phyloP scores from a whole-genome alignment of 2,797 vertebrate genomes.

The Craterocephalus amniculus region DNA sequence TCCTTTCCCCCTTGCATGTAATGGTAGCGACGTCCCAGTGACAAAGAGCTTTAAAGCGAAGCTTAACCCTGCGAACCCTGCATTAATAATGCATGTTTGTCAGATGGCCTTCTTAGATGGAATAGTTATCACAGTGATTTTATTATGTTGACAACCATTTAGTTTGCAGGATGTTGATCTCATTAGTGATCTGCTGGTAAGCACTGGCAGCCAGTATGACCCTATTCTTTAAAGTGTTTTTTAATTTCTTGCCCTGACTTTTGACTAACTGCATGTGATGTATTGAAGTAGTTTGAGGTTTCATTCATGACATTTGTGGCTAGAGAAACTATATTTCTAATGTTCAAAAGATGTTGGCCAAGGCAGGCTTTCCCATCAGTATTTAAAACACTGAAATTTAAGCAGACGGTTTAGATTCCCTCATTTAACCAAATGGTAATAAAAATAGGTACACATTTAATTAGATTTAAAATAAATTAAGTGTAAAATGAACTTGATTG shows the following conservation, averaged over 20 bases:
- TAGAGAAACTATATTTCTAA: background rate
- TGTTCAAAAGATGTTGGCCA: background rate
- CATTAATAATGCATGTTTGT: background rate
- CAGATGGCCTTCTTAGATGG: background rate
- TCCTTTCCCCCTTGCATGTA: no score
- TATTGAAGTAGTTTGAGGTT: background rate
- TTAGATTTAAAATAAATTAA: constrained; percentile 2
- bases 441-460: constrained; percentile 7
- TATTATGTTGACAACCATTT: background rate
- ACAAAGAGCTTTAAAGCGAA: background rate
- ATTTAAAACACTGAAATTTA: background rate
- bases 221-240: background rate
- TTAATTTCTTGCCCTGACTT: background rate
- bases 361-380: background rate
- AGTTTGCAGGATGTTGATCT: background rate
- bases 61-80: background rate
- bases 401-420: background rate
- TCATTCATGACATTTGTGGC: background rate
- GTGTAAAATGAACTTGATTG: no score
- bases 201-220: background rate
- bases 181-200: background rate
- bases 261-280: background rate
- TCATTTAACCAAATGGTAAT: background rate
- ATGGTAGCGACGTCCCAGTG: no score
- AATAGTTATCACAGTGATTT: background rate